phyloP scores from a whole-genome alignment of 2,113 vertebrate genomes.

The Motacilla alba region DNA sequence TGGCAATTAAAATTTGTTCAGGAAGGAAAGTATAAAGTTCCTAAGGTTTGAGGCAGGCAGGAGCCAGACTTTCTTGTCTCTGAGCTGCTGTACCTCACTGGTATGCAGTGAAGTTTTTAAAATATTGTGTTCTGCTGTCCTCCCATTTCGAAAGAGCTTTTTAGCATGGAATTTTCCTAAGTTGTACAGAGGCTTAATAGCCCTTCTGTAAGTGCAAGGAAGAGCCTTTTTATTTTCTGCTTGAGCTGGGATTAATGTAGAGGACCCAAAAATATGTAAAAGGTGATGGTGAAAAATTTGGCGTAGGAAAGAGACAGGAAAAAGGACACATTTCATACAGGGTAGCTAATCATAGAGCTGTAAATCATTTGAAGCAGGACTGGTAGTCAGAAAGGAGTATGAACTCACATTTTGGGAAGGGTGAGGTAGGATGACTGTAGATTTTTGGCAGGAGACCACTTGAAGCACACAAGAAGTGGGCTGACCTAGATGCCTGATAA shows the following conservation, averaged over 20 bases:
- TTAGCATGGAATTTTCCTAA: neutral
- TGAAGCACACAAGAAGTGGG: conserved; percentile 32
- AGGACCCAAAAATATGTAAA: neutral
- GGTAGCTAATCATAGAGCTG: neutral
- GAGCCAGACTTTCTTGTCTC: neutral
- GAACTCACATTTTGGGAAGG: conserved; percentile 50
- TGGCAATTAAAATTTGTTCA: neutral
- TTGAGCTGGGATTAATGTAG: neutral
- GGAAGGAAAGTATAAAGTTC: neutral
- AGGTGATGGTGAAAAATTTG: neutral
- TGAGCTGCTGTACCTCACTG: neutral
- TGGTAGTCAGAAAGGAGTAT: neutral
- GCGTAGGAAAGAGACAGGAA: neutral
- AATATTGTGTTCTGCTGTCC: neutral
- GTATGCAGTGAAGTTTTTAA: neutral
- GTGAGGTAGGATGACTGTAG: conserved; percentile 24
- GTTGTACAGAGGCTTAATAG: neutral
- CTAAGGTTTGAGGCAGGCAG: neutral
- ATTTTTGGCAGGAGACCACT: neutral
- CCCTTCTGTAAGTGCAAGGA: neutral
- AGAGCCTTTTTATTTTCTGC: neutral
- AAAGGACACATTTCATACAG: neutral
- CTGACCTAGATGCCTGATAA: conserved; percentile 56
- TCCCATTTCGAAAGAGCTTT: neutral
- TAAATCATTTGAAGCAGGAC: neutral